Percentiles rank a stretch among this genome's conserved stretches.
phyloP scores from a whole-genome alignment of 2,113 vertebrate genomes.

The Brachyhypopomus gauderio region DNA sequence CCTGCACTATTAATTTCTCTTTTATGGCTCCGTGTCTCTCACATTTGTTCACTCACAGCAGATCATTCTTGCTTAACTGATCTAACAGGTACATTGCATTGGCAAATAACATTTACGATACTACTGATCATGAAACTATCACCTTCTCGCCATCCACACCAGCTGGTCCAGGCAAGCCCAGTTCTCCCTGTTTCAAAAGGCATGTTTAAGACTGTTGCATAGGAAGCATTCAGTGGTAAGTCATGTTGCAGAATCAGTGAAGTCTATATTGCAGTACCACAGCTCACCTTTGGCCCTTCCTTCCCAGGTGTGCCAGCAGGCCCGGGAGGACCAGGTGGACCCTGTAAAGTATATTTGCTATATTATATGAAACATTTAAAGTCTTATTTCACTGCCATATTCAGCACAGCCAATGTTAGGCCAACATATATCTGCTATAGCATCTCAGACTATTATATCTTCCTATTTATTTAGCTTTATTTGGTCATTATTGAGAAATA shows the following conservation, averaged over 20 bases:
- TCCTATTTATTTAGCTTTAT: no score
- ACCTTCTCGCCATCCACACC: conserved; percentile 90
- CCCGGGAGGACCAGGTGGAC: conserved; percentile 76
- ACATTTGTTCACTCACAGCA: not conserved
- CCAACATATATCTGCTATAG: no score
- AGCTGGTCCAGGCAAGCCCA: conserved; percentile 88
- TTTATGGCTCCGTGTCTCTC: not conserved
- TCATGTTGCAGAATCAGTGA: no score
- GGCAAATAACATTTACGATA: no score
- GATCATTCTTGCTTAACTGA: no score
- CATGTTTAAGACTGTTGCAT: not conserved
- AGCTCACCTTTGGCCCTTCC: conserved; percentile 74
- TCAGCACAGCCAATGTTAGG: no score
- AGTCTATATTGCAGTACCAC: not conserved
- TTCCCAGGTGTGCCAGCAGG: conserved; percentile 80
- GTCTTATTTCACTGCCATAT: not conserved
- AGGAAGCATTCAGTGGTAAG: not conserved
- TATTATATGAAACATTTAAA: not conserved
- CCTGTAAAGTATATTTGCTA: conserved; percentile 63
- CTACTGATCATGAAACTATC: not conserved
- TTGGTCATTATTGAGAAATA: no score
- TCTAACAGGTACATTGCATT: no score
- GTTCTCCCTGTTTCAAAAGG: conserved; percentile 80
- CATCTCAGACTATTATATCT: no score
- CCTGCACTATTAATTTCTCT: not conserved